A percentile compares a stretch with the other conserved stretches of the same genome.
Evolutionary conservation across 2,113 vertebrate species (phyloP).

Genomic region (Ardeotis arabs): DNA sequence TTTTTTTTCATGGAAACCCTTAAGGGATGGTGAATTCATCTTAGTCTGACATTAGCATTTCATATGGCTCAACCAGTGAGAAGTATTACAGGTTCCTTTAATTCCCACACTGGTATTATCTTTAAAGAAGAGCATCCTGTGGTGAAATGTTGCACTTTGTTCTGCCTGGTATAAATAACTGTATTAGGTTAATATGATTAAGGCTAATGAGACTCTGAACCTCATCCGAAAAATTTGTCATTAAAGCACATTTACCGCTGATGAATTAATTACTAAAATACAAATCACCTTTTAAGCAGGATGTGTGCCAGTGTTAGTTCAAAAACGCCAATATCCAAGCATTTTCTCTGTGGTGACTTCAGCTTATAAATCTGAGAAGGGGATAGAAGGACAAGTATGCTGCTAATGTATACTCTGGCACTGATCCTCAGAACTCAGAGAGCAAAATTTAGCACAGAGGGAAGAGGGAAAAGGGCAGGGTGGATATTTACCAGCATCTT

Average conservation of each 20-base stretch:
- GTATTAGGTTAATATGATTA: constrained; percentile 63
- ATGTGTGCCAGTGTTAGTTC: constrained; percentile 33
- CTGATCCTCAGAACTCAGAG: neutral
- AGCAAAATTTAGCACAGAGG: neutral
- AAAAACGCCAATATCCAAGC: constrained; percentile 25
- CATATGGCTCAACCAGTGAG: neutral
- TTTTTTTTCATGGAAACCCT: neutral
- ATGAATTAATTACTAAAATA: constrained; percentile 71
- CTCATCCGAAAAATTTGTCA: constrained; percentile 57
- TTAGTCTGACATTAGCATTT: neutral
- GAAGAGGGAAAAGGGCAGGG: neutral
- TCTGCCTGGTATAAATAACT: constrained; percentile 60
- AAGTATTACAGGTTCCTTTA: neutral
- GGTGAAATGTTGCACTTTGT: constrained; percentile 59
- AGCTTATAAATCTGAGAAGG: neutral
- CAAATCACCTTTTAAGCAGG: constrained; percentile 50
- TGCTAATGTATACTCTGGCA: neutral
- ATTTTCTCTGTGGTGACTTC: constrained; percentile 9
- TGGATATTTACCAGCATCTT: neutral
- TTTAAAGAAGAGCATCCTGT: constrained; percentile 27
- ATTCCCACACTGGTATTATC: neutral
- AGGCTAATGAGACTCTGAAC: constrained; percentile 69
- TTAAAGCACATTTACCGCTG: constrained; percentile 60
- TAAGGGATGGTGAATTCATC: neutral
- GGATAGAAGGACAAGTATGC: neutral